phyloP scores from a whole-genome alignment of 2,888 invertebrate genomes.

The Reticulitermes lucifugus region DNA sequence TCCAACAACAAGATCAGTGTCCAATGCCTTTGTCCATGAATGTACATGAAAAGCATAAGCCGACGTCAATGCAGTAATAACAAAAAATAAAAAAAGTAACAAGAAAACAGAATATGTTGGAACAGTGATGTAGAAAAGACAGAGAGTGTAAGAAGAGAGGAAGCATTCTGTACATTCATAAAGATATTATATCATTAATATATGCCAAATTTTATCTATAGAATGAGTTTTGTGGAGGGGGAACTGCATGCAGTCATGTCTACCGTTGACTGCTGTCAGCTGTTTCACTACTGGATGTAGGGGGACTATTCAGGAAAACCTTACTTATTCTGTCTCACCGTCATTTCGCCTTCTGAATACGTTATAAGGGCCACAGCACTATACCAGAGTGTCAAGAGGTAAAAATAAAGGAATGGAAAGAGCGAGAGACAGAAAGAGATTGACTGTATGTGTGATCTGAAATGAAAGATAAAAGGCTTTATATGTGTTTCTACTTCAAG shows the following conservation, averaged over 20 bases:
- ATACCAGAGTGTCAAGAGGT: slow-evolving; percentile 21
- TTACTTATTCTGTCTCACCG: slow-evolving; percentile 15
- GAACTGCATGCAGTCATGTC: neutral
- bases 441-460: slow-evolving; percentile 27
- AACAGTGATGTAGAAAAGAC: slow-evolving; percentile 19
- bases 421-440: neutral
- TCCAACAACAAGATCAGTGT: slow-evolving; percentile 20
- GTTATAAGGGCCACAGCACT: slow-evolving; percentile 16
- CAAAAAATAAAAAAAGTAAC: neutral
- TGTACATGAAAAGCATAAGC: slow-evolving; percentile 37
- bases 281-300: slow-evolving; percentile 24
- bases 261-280: slow-evolving; percentile 37
- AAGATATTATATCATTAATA: slow-evolving; percentile 52
- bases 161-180: slow-evolving; percentile 39
- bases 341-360: slow-evolving; percentile 10
- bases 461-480: slow-evolving; percentile 16
- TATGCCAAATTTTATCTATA: slow-evolving; percentile 48
- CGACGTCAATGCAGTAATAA: slow-evolving; percentile 25
- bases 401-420: slow-evolving; percentile 1
- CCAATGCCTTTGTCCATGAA: slow-evolving; percentile 23
- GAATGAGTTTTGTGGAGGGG: neutral
- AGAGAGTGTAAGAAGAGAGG: slow-evolving; percentile 12
- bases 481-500: neutral
- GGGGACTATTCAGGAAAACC: slow-evolving; percentile 13
- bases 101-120: neutral